phyloP scores from a whole-genome alignment of 2,888 invertebrate species.

The Dynastes tityus region DNA sequence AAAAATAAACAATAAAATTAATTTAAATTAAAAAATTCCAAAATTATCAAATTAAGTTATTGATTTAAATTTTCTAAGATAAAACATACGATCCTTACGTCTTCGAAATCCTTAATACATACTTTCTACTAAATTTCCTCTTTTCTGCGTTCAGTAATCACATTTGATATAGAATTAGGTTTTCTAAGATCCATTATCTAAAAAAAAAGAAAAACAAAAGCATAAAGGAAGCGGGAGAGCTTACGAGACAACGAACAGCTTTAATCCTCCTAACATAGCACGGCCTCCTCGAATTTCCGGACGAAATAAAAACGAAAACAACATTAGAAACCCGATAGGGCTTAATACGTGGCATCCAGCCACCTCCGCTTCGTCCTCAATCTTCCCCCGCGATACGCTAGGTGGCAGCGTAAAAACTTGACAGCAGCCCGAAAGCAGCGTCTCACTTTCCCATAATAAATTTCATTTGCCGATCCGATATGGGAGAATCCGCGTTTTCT shows the following conservation, averaged over 20 bases:
- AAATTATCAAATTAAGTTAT: too few relatives aligned
- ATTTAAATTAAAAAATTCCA: too few relatives aligned
- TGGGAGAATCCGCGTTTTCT: neutral
- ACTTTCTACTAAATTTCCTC: neutral
- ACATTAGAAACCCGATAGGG: constrained; percentile 20
- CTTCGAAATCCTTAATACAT: too few relatives aligned
- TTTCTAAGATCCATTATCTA: neutral
- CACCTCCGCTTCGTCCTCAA: neutral
- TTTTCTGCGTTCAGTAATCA: neutral
- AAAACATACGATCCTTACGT: too few relatives aligned
- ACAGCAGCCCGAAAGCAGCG: neutral
- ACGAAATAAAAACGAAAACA: constrained; percentile 28
- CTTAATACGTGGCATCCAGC: neutral
- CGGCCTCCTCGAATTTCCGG: neutral
- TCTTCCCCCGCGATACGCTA: neutral
- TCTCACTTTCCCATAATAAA: constrained; percentile 44
- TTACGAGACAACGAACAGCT: too few relatives aligned
- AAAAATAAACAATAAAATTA: too few relatives aligned
- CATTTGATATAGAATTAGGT: neutral
- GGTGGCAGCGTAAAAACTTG: constrained; percentile 2
- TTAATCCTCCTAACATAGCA: neutral
- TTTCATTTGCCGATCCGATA: constrained; percentile 36
- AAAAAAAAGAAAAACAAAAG: neutral
- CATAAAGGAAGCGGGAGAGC: neutral
- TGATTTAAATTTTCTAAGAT: too few relatives aligned